Evolutionary conservation across 2,113 vertebrate species (phyloP), one percentile per base, ranked within the genome.

Genomic region (Campylorhamphus procurvoides): DNA sequence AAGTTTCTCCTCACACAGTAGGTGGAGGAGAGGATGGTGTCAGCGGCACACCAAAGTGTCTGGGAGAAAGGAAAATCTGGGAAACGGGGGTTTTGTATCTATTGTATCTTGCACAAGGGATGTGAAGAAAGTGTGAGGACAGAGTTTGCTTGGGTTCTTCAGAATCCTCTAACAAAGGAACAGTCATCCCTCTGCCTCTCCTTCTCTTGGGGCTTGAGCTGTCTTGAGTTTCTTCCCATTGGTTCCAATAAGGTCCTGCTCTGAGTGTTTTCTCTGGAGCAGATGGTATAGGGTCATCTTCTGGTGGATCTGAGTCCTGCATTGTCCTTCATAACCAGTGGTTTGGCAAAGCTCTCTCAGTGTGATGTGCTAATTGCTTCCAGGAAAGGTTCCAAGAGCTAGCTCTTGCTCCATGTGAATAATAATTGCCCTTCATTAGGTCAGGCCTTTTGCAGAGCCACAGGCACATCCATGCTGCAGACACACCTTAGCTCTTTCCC

Each of bases 61-160:
- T 53, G 18, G n/a, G 37, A 86, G 37, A n/a, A 72, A 53, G 25
- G 25, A 53, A 46, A 2, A 7, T 72, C 17, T 59, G 39, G 8
- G 10, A 22, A 80, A n/a, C 0, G 3, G 74, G 12, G 18, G 42
- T 16, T 91, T 62, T 63, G 42, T 40, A 28, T 89, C 52, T 39
- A 18, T 35, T 5, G 0, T 58, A 6, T 82, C 27, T 82, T 44
- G 42, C 33, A 28, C 22, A 44, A 44, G 42, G 56, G 25, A 12
- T 2, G 0, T 29, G 24, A 29, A n/a, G 47, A 39, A 91, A 1
- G 1, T 1, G 0, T 49, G 33, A 89, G 44, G 53, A 46, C 29
- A 23, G 42, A 67, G 49, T 37, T 80, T 67, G 18, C 42, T 52
- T 79, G 18, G 44, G 22, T 28, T 76, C 67, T 4, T 75, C 56